A percentile compares a stretch with the other conserved stretches of the same genome.
Conservation (phyloP, 1,140 invertebrate genomes). For the Phymastichus coffea region DNA sequence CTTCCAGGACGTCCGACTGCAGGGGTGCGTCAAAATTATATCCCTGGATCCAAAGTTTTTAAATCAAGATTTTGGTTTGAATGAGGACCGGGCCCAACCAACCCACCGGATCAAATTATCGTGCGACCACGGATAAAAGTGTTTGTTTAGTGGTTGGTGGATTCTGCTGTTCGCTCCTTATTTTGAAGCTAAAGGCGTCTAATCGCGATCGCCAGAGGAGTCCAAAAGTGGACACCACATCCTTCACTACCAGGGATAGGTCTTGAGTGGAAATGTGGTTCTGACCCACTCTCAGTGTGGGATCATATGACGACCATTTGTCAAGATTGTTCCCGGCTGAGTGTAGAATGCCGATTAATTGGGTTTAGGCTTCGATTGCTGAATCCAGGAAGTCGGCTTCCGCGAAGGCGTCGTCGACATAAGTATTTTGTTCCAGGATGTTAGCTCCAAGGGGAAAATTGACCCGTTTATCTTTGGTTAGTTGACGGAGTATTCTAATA, state of each 20-base stretch:
- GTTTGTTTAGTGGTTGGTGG: too few relatives aligned
- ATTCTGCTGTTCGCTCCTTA: too few relatives aligned
- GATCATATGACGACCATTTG: not conserved
- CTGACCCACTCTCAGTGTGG: not conserved
- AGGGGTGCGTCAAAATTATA: too few relatives aligned
- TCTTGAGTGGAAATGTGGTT: too few relatives aligned
- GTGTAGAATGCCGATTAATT: not conserved
- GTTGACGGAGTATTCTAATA: not conserved
- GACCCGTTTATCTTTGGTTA: not conserved
- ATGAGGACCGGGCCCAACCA: too few relatives aligned
- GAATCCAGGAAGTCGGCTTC: not conserved
- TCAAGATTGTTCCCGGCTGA: not conserved
- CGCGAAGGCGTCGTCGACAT: slow-evolving; percentile 2
- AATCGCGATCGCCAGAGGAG: not conserved
- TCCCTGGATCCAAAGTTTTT: too few relatives aligned
- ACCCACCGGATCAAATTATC: too few relatives aligned
- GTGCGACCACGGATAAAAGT: too few relatives aligned
- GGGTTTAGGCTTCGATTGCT: not conserved
- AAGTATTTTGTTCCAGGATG: not conserved
- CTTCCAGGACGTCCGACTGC: too few relatives aligned
- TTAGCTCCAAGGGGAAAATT: not conserved
- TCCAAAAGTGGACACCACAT: not conserved
- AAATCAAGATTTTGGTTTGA: too few relatives aligned
- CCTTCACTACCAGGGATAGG: too few relatives aligned
- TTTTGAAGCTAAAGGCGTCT: not conserved